Percentiles rank a stretch among this genome's conserved stretches.
Conservation (phyloP, 2,888 invertebrate species). For the Chironomus riparius region DNA sequence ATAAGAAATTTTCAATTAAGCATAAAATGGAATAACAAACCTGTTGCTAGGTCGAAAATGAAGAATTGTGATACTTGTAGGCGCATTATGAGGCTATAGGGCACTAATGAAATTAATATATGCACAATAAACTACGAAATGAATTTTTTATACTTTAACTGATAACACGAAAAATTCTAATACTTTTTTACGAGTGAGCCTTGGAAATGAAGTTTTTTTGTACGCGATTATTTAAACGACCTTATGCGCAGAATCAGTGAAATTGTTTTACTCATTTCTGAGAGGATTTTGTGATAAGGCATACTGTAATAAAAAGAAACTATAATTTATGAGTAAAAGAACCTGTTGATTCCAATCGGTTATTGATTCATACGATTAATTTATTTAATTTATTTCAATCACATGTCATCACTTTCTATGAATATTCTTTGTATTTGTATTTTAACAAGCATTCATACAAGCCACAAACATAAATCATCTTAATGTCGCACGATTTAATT, state of each 20-base stretch:
- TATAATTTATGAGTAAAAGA: too few relatives aligned
- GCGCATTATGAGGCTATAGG: background rate
- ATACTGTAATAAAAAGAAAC: too few relatives aligned
- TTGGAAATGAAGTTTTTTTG: background rate
- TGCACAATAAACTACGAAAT: background rate
- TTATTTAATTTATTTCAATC: too few relatives aligned
- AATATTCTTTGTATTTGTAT: too few relatives aligned
- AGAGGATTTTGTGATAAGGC: too few relatives aligned
- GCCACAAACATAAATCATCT: too few relatives aligned
- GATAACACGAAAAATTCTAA: background rate
- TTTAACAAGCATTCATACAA: too few relatives aligned
- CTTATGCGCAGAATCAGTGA: background rate
- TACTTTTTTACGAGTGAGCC: background rate
- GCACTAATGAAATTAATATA: background rate
- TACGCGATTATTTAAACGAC: background rate
- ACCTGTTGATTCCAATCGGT: too few relatives aligned
- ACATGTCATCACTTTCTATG: too few relatives aligned
- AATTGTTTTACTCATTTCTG: too few relatives aligned
- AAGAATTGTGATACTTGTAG: conserved; percentile 8
- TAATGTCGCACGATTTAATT: too few relatives aligned
- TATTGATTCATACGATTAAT: too few relatives aligned
- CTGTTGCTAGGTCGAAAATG: conserved; percentile 22
- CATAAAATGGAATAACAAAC: background rate
- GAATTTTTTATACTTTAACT: background rate
- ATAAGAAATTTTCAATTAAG: background rate